Evolutionary conservation across 2,888 invertebrate genomes (phyloP).

Genomic region (Calliopum simillimum): DNA sequence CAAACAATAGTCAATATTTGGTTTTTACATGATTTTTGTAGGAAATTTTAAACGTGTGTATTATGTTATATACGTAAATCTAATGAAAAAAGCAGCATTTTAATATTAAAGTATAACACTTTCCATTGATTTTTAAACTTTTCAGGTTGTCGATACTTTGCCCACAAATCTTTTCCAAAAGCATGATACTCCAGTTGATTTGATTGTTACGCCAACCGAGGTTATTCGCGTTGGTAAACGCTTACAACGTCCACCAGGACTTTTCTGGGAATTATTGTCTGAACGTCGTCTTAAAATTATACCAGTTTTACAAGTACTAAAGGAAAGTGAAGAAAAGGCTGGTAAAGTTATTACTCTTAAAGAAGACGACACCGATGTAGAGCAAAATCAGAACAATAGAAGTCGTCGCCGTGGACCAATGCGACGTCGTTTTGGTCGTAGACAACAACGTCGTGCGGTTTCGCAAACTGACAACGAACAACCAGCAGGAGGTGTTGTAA

Average conservation of each 20-base stretch:
- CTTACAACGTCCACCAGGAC: conserved; percentile 76
- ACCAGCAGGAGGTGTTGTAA: conserved; percentile 48
- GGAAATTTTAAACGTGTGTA: no score
- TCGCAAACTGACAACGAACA: conserved; percentile 64
- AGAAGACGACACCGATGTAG: conserved; percentile 78
- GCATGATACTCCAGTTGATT: conserved; percentile 87
- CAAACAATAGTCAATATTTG: no score
- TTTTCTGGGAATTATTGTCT: conserved; percentile 83
- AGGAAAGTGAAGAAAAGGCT: conserved; percentile 77
- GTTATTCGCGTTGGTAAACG: conserved; percentile 74
- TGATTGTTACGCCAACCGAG: conserved; percentile 87
- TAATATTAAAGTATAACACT: conserved; percentile 40
- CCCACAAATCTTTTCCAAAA: conserved; percentile 80
- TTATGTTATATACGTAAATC: no score
- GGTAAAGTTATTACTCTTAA: conserved; percentile 75
- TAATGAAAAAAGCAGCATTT: no score
- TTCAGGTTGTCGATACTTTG: conserved; percentile 77
- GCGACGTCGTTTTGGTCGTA: conserved; percentile 56
- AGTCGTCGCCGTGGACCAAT: conserved; percentile 65
- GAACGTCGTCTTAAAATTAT: conserved; percentile 78
- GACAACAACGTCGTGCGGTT: conserved; percentile 61
- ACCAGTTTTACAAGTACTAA: conserved; percentile 78
- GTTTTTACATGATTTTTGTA: no score
- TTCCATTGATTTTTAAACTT: conserved; percentile 32
- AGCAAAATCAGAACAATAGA: conserved; percentile 69